Evolutionary conservation across 2,888 invertebrate species (phyloP).

Genomic region (Ornithoptera alexandrae): DNA sequence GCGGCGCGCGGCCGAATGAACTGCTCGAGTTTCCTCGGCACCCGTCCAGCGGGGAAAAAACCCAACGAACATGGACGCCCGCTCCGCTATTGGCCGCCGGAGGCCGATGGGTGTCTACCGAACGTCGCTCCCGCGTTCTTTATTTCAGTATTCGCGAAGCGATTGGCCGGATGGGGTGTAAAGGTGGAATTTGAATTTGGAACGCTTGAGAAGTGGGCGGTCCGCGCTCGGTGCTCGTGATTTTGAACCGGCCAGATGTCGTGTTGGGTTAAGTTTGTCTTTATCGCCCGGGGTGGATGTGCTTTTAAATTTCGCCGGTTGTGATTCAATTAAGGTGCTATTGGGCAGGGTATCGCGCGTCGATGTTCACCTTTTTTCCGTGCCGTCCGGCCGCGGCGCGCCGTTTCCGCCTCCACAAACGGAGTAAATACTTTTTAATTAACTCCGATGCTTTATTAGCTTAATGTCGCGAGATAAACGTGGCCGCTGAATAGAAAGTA

Average conservation of each 20-base stretch:
- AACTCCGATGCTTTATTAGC: conserved; percentile 80
- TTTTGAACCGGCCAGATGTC: conserved; percentile 65
- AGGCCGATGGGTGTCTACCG: conserved; percentile 54
- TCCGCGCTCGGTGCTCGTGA: conserved; percentile 58
- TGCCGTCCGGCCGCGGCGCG: conserved; percentile 45
- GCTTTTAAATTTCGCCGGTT: conserved; percentile 65
- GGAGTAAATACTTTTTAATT: conserved; percentile 71
- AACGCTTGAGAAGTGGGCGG: conserved; percentile 73
- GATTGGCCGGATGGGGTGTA: conserved; percentile 56
- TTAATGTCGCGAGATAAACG: conserved; percentile 67
- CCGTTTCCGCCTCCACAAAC: conserved; percentile 45
- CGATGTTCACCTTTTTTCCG: conserved; percentile 48
- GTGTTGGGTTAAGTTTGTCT: conserved; percentile 57
- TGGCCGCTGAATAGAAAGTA: conserved; percentile 44
- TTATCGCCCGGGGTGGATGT: conserved; percentile 44
- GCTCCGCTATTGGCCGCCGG: conserved; percentile 54
- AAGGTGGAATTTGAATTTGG: conserved; percentile 70
- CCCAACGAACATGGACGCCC: conserved; percentile 66
- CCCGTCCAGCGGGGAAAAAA: conserved; percentile 59
- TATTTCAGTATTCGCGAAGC: conserved; percentile 49
- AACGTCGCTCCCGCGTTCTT: conserved; percentile 52
- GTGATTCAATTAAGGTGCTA: conserved; percentile 72
- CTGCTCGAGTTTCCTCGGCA: conserved; percentile 48
- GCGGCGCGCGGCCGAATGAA: conserved; percentile 78
- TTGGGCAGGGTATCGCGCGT: conserved; percentile 55